Conservation (phyloP, 1,140 invertebrate species). For the Steinernema feltiae region DNA sequence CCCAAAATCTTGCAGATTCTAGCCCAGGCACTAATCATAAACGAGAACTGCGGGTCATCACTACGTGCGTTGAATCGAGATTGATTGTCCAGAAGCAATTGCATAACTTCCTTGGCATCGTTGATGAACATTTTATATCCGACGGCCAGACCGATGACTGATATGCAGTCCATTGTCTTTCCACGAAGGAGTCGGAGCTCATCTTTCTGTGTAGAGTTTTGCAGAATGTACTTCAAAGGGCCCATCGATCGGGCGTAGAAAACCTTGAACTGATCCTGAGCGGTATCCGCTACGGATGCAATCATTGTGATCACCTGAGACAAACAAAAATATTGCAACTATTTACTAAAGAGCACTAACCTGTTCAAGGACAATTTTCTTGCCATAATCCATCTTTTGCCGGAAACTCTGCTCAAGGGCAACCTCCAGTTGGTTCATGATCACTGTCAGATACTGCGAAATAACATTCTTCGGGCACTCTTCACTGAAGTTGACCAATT, state of each 20-base stretch:
- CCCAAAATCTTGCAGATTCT: slow-evolving; percentile 94
- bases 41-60: slow-evolving; percentile 86
- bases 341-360: slow-evolving; percentile 64
- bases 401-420: slow-evolving; percentile 87
- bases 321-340: slow-evolving; percentile 90
- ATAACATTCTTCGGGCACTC: slow-evolving; percentile 91
- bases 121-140: slow-evolving; percentile 85
- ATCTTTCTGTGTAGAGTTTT: slow-evolving; percentile 70
- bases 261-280: slow-evolving; percentile 83
- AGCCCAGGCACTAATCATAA: slow-evolving; percentile 97
- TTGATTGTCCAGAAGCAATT: slow-evolving; percentile 83
- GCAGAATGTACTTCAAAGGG: slow-evolving; percentile 91
- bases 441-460: slow-evolving; percentile 77
- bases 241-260: slow-evolving; percentile 74
- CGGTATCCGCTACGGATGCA: slow-evolving; percentile 95
- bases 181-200: slow-evolving; percentile 69
- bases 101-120: slow-evolving; percentile 94
- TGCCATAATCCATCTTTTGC: slow-evolving; percentile 79
- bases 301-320: slow-evolving; percentile 78
- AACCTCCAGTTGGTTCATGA: slow-evolving; percentile 82
- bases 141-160: slow-evolving; percentile 95
- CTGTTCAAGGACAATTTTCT: slow-evolving; percentile 92
- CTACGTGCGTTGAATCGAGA: slow-evolving; percentile 69
- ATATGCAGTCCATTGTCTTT: slow-evolving; percentile 97
- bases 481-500: slow-evolving; percentile 97